These are phyloP conservation scores for Nemotelus pantherinus DNA, from an alignment of 2,888 invertebrate genomes.

Conservation along the genomic window DNA sequence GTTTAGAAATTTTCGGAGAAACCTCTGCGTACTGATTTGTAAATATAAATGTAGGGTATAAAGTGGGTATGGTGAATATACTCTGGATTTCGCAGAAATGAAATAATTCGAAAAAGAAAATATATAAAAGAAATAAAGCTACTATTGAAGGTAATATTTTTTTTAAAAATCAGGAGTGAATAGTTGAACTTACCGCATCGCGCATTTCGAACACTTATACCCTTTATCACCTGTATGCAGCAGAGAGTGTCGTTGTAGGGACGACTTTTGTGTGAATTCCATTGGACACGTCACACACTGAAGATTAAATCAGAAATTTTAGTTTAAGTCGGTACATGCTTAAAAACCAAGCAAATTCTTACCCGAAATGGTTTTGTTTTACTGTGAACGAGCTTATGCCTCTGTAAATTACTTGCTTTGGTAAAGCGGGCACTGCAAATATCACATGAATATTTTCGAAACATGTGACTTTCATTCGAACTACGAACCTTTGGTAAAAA, in stretches of 20 bases:
- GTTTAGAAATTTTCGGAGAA: too few relatives aligned
- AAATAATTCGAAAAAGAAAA: not conserved
- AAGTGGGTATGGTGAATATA: too few relatives aligned
- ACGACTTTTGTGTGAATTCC: conserved; percentile 54
- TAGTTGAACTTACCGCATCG: conserved; percentile 50
- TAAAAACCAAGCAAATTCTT: conserved; percentile 11
- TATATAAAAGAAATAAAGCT: not conserved
- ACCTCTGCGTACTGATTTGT: too few relatives aligned
- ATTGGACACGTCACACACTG: conserved; percentile 53
- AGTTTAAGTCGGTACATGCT: not conserved
- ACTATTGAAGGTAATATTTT: not conserved
- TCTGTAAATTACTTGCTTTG: conserved; percentile 53
- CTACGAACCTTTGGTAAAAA: not conserved
- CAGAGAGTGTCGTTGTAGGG: conserved; percentile 53
- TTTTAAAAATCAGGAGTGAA: not conserved
- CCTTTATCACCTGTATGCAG: conserved; percentile 53
- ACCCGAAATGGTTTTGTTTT: conserved; percentile 54
- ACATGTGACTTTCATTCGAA: not conserved
- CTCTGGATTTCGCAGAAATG: too few relatives aligned
- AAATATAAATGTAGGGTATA: too few relatives aligned
- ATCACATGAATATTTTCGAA: conserved; percentile 43
- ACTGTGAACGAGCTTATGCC: conserved; percentile 55
- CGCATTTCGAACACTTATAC: conserved; percentile 54
- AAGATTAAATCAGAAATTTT: conserved; percentile 6
- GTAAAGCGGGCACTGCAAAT: conserved; percentile 54